phyloP scores from a whole-genome alignment of 64 coral and sea anemone species.

The Cladopsammia gracilis region DNA sequence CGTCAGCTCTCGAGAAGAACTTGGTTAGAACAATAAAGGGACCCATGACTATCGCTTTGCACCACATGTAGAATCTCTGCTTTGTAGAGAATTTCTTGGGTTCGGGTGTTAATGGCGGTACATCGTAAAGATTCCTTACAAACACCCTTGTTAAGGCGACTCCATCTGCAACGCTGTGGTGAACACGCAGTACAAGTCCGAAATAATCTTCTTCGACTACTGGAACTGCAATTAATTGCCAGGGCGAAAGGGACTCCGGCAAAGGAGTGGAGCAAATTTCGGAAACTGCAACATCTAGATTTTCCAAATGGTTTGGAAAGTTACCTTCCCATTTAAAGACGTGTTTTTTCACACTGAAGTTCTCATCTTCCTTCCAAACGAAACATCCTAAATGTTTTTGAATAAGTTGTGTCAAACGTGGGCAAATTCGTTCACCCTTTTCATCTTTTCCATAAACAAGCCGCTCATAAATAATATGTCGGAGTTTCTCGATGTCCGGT shows the following conservation, averaged over 20 bases:
- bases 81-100: slow-evolving; percentile 92
- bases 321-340: slow-evolving; percentile 76
- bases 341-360: slow-evolving; percentile 90
- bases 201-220: slow-evolving; percentile 72
- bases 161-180: slow-evolving; percentile 97
- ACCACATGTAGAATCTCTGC: slow-evolving; percentile 95
- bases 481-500: slow-evolving; percentile 77
- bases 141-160: slow-evolving; percentile 88
- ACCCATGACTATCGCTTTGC: slow-evolving; percentile 91
- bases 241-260: slow-evolving; percentile 62
- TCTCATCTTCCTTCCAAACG: slow-evolving; percentile 88
- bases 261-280: slow-evolving; percentile 84
- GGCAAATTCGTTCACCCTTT: slow-evolving; percentile 85
- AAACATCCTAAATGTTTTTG: slow-evolving; percentile 78
- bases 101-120: slow-evolving; percentile 69
- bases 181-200: slow-evolving; percentile 85
- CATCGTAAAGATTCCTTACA: slow-evolving; percentile 96
- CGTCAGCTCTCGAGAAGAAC: slow-evolving; percentile 75
- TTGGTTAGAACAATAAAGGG: slow-evolving; percentile 84
- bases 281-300: slow-evolving; percentile 81
- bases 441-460: slow-evolving; percentile 84
- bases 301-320: slow-evolving; percentile 64
- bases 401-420: slow-evolving; percentile 80
- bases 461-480: slow-evolving; percentile 72
- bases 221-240: slow-evolving; percentile 93